Conservation (phyloP, 2,888 invertebrate genomes). For the Chaitophorus viminalis region DNA sequence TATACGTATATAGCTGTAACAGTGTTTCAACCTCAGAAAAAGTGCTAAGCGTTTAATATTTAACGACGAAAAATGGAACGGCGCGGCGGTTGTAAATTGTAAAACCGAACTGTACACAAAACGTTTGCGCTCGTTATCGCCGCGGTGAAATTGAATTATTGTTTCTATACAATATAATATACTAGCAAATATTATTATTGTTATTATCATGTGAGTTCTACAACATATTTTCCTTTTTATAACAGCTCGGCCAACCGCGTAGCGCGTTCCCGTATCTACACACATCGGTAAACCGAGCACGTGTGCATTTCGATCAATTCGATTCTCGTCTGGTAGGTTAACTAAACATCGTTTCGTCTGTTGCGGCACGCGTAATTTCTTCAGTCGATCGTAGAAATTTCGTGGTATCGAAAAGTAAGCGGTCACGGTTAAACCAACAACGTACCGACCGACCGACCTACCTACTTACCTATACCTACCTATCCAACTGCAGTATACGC, state of each 20-base stretch:
- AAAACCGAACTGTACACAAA: neutral
- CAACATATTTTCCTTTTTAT: too few species aligned
- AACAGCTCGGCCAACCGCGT: neutral
- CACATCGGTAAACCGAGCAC: slow-evolving; percentile 7
- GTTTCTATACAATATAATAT: too few species aligned
- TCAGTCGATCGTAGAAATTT: neutral
- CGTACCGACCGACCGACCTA: too few species aligned
- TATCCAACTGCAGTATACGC: too few species aligned
- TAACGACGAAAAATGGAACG: neutral
- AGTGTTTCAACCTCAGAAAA: neutral
- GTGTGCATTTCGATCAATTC: slow-evolving; percentile 7
- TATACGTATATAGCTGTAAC: too few species aligned
- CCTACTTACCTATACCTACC: too few species aligned
- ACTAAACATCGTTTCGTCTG: neutral
- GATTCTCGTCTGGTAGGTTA: slow-evolving; percentile 8
- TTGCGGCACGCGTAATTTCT: too few species aligned
- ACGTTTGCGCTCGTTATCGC: neutral
- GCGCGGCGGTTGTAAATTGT: neutral
- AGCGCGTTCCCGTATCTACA: neutral
- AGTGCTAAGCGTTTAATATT: neutral
- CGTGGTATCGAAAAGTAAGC: neutral
- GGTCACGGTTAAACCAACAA: too few species aligned
- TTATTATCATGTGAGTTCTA: too few species aligned
- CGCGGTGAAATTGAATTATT: too few species aligned
- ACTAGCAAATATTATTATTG: too few species aligned